Base-by-base conservation (phyloP, 30 jellyfish, hydroid and myxozoan species). In the Euphysa ruthae region DNA sequence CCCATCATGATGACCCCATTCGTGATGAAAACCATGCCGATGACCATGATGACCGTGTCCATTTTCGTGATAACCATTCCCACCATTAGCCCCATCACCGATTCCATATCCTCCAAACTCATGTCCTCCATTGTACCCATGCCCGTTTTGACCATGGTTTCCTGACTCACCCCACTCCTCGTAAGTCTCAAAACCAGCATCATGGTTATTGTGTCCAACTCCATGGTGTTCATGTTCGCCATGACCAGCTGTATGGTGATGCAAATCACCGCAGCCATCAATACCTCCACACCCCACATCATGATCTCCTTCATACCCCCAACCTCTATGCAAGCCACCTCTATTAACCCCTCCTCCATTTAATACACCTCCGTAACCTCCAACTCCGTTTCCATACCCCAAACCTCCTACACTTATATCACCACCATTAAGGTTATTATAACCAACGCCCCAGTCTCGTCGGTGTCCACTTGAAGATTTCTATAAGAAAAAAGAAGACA, bases 21-120 rank as follows among this genome's bases (percentile, higher is more conserved):
- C 98, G 42, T 81, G 98, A 43, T 79, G 94, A 35, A 82, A 88
- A 22, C 98, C 98, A 44, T 93, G 95, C 35, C 81, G 98, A 61
- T 88, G 98, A 16, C 98, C 98, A 65, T 88, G 98, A 52, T 79
- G 85, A 4, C 92, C 94, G 90, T 88, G 98, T 32, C 81, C 94
- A 38, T 46, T n/a, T 46, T 29, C 93, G 50, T 43, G 22, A 4
- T 65, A 43, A 14, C 94, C 77, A 12, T 26, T 16, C 8, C 80
- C 93, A 15, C 84, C 90, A 29, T 77, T 73, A 50, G 72, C 84
- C 12, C 84, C 91, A 49, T n/a, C n/a, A n/a, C 71, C 31, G 0
- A 79, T 78, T 1, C 88, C 89, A 38, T 78, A 82, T 24, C 83
- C 84, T 20, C n/a, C n/a, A n/a, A n/a, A n/a, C n/a, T 82, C 84